Evolutionary conservation across 2,113 vertebrate species (phyloP).

Genomic region (Addax nasomaculatus): DNA sequence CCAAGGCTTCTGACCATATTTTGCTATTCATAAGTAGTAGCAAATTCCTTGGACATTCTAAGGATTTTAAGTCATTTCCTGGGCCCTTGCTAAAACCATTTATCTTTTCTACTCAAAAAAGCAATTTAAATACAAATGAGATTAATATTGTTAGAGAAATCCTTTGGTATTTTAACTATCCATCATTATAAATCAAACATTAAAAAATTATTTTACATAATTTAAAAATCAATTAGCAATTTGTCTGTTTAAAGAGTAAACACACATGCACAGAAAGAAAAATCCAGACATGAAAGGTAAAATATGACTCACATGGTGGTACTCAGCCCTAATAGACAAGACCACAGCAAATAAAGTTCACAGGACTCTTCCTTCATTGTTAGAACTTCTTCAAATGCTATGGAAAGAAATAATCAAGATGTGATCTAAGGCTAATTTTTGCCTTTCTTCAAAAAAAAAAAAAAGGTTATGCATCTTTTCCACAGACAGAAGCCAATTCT

Average conservation of each 20-base stretch:
- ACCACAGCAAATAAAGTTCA: not conserved
- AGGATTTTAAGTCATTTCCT: not conserved
- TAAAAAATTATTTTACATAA: not conserved
- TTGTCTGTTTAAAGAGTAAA: not conserved
- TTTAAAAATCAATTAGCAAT: not conserved
- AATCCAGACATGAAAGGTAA: not conserved
- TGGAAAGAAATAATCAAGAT: not conserved
- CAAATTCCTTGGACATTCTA: not conserved
- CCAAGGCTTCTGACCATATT: not conserved
- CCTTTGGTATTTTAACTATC: not conserved
- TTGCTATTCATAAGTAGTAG: not conserved
- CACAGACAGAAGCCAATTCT: not conserved
- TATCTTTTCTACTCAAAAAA: not conserved
- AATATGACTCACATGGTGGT: not conserved
- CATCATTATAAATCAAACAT: not conserved
- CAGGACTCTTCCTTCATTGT: not conserved
- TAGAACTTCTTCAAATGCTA: not conserved
- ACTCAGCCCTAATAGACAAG: not conserved
- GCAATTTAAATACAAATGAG: not conserved
- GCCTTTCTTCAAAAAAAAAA: not conserved
- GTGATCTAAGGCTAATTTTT: not conserved
- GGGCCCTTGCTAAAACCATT: not conserved
- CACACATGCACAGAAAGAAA: not conserved
- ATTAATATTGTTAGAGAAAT: not conserved
- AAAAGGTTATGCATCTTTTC: not conserved